Evolutionary conservation across 2,113 vertebrate genomes (phyloP).

Genomic region (Phyllopteryx taeniolatus): DNA sequence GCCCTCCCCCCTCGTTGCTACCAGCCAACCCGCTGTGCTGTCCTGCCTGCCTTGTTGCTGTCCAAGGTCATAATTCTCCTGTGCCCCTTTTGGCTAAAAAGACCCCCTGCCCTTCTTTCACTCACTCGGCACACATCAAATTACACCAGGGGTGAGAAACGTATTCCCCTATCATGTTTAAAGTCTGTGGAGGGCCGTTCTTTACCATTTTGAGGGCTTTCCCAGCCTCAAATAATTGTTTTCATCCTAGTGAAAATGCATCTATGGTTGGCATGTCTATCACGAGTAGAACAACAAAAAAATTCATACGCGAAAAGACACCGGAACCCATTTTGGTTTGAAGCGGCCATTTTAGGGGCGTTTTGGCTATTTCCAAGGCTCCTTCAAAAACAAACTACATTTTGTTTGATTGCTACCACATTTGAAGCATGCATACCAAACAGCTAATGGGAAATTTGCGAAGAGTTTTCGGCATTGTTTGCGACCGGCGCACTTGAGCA

Average conservation of each 20-base stretch:
- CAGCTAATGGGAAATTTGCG: not conserved
- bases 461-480: not conserved
- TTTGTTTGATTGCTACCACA: not conserved
- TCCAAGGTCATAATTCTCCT: conserved; percentile 49
- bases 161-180: not conserved
- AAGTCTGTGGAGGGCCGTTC: not conserved
- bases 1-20: conserved; percentile 38
- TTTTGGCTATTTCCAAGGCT: not conserved
- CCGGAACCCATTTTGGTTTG: not conserved
- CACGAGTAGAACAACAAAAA: not conserved
- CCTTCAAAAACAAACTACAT: not conserved
- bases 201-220: not conserved
- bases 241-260: not conserved
- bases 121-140: conserved; percentile 11
- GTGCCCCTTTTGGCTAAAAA: conserved; percentile 21
- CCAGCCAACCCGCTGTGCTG: conserved; percentile 23
- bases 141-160: not conserved
- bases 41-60: conserved; percentile 46
- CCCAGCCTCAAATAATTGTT: not conserved
- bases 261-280: not conserved
- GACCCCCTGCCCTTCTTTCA: not conserved
- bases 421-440: not conserved
- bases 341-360: not conserved
- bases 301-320: not conserved
- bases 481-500: not conserved